A percentile compares a stretch with the other conserved stretches of the same genome.
Evolutionary conservation across 2,888 invertebrate species (phyloP).

Genomic region (Malacosoma neustria): DNA sequence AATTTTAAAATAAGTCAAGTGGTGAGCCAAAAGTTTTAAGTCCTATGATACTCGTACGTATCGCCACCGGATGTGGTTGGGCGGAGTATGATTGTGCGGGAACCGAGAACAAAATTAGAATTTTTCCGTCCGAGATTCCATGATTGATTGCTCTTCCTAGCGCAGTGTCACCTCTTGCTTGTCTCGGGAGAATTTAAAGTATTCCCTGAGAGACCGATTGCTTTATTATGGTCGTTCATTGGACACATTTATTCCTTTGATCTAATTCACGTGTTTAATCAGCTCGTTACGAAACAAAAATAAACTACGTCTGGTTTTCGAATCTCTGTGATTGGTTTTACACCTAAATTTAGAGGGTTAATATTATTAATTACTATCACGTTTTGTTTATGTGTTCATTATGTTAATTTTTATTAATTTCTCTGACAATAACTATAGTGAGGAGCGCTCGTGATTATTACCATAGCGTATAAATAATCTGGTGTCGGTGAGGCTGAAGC

Average conservation of each 20-base stretch:
- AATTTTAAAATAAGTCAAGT: too few species aligned
- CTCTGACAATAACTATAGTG: not conserved
- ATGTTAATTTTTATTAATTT: not conserved
- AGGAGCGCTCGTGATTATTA: constrained; percentile 2
- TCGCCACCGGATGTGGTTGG: constrained; percentile 41
- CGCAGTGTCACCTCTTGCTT: not conserved
- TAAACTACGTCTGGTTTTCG: constrained; percentile 7
- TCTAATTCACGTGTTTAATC: constrained; percentile 10
- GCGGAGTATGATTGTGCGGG: constrained; percentile 37
- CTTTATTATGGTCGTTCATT: constrained; percentile 19
- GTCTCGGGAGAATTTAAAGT: constrained; percentile 15
- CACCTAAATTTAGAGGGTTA: not conserved
- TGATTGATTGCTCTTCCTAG: constrained; percentile 37
- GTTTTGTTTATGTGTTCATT: too few species aligned
- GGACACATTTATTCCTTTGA: constrained; percentile 18
- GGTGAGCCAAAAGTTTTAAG: constrained; percentile 43
- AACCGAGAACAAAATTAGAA: constrained; percentile 43
- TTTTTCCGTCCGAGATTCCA: constrained; percentile 27
- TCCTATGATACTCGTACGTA: constrained; percentile 32
- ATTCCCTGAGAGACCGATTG: constrained; percentile 23
- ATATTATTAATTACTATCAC: not conserved
- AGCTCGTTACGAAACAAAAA: constrained; percentile 2
- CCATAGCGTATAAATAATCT: constrained; percentile 50
- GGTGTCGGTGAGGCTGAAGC: constrained; percentile 39
- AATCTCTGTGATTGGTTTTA: not conserved